Evolutionary conservation across 2,797 vertebrate genomes (phyloP).

Genomic region (Argya squamiceps): DNA sequence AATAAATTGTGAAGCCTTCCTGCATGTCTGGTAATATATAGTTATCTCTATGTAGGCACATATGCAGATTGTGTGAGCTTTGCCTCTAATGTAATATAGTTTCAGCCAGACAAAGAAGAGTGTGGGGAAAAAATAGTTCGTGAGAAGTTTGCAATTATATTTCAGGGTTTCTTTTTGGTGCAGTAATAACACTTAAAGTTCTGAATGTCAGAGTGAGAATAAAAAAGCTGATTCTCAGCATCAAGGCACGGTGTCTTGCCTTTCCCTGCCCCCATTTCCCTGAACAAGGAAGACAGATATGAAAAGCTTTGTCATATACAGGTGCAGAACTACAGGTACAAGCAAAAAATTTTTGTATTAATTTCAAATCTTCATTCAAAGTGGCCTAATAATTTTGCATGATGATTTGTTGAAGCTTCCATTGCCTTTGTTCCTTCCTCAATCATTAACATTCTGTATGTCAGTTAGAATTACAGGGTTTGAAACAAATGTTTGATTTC

Average conservation of each 20-base stretch:
- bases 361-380: background rate
- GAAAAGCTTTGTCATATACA: background rate
- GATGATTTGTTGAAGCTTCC: background rate
- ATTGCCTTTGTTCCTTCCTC: background rate
- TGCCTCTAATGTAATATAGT: background rate
- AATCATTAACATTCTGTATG: background rate
- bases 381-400: background rate
- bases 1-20: background rate
- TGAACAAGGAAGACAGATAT: background rate
- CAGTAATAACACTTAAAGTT: background rate
- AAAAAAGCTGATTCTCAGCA: background rate
- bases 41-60: background rate
- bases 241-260: background rate
- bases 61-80: background rate
- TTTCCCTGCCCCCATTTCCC: background rate
- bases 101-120: background rate
- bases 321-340: background rate
- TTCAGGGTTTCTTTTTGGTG: background rate
- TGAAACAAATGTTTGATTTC: background rate
- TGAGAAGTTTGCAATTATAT: background rate
- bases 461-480: background rate
- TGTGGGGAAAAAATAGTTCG: background rate
- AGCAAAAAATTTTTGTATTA: background rate
- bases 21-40: background rate
- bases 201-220: background rate